These are phyloP conservation scores for Clamator glandarius DNA, from an alignment of 2,797 vertebrate genomes.

Conservation along the genomic window DNA sequence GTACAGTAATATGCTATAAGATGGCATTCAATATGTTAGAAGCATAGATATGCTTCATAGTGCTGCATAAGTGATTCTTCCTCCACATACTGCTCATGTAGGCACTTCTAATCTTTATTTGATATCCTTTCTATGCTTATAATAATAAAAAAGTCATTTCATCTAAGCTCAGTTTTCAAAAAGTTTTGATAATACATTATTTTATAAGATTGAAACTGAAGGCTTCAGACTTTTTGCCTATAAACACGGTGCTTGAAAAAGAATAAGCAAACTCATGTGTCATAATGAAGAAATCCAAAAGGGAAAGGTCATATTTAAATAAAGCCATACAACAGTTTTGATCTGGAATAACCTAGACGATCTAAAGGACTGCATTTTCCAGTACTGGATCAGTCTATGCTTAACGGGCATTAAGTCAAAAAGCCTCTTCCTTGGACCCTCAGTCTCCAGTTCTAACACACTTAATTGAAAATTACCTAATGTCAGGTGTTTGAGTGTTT, in stretches of 20 bases:
- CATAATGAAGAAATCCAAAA: neutral
- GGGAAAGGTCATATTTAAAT: neutral
- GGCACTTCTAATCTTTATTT: neutral
- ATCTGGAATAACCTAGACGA: neutral
- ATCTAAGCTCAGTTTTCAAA: neutral
- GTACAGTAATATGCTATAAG: neutral
- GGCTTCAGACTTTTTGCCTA: neutral
- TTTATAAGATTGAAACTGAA: neutral
- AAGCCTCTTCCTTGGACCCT: slow-evolving; percentile 55
- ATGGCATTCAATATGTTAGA: neutral
- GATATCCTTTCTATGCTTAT: neutral
- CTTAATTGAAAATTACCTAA: slow-evolving; percentile 73
- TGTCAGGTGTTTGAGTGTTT: slow-evolving; percentile 60
- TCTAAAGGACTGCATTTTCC: neutral
- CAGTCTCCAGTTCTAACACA: slow-evolving; percentile 43
- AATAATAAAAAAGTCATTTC: neutral
- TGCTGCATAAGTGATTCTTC: neutral
- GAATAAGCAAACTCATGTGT: neutral
- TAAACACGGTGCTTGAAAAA: neutral
- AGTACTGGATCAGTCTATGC: neutral
- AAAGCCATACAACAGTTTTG: neutral
- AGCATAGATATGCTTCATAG: neutral
- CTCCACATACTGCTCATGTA: neutral
- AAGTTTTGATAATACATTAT: neutral
- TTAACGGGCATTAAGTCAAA: slow-evolving; percentile 42